Conservation (phyloP, 1,140 invertebrate species). For the Papilio glaucus region DNA sequence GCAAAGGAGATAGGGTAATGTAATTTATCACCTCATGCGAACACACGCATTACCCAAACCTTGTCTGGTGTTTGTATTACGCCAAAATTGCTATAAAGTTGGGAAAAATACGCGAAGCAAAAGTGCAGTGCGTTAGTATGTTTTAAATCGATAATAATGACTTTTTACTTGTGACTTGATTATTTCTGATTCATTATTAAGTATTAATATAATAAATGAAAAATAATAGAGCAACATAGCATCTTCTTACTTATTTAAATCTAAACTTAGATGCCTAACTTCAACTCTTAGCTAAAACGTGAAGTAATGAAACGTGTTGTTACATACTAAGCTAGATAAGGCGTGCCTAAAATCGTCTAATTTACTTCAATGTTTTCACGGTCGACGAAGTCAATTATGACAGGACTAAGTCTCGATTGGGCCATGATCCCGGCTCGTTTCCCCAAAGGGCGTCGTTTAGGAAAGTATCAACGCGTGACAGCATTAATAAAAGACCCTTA, state of each 20-base stretch:
- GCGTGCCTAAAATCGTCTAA: not conserved
- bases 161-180: too few relatives aligned
- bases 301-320: not conserved
- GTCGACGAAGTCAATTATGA: slow-evolving; percentile 4
- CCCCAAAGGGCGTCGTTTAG: not conserved
- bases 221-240: too few relatives aligned
- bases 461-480: slow-evolving; percentile 5
- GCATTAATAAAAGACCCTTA: slow-evolving; percentile 3
- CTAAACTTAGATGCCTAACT: not conserved
- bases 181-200: too few relatives aligned
- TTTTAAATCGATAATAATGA: too few relatives aligned
- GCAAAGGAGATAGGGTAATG: slow-evolving; percentile 3
- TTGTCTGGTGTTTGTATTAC: not conserved
- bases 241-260: too few relatives aligned
- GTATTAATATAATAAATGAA: too few relatives aligned
- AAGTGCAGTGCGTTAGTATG: too few relatives aligned
- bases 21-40: not conserved
- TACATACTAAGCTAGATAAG: not conserved
- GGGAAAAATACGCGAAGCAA: too few relatives aligned
- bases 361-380: slow-evolving; percentile 7
- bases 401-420: slow-evolving; percentile 15
- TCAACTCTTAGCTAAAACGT: not conserved
- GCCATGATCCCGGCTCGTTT: not conserved
- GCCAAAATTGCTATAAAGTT: too few relatives aligned
- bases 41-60: not conserved